These are phyloP conservation scores for Tethea ocularis DNA, from an alignment of 2,888 invertebrate genomes.

Conservation along the genomic window DNA sequence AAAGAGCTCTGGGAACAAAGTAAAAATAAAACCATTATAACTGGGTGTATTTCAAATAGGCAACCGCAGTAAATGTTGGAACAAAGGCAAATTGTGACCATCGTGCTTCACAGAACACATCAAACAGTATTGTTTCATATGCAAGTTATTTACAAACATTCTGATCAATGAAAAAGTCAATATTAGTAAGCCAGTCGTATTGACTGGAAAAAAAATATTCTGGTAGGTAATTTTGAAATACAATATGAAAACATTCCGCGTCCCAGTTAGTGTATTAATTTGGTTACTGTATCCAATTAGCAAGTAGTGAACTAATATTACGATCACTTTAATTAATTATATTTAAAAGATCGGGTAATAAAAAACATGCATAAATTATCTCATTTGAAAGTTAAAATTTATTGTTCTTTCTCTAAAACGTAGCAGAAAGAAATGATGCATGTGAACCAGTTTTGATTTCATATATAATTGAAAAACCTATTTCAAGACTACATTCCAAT, in stretches of 20 bases:
- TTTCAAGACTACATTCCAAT: background rate
- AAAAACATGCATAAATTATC: background rate
- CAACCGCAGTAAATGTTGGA: conserved; percentile 3
- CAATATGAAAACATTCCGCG: conserved; percentile 40
- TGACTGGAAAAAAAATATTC: conserved; percentile 38
- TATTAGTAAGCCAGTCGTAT: no score
- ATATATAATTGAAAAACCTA: background rate
- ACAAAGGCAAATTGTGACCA: conserved; percentile 19
- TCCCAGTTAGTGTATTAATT: conserved; percentile 16
- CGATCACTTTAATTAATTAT: background rate
- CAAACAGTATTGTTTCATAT: conserved; percentile 57
- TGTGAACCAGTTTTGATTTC: background rate
- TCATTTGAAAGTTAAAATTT: background rate
- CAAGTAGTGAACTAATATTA: background rate
- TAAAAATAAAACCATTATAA: background rate
- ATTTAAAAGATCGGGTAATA: background rate
- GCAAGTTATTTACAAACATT: conserved; percentile 56
- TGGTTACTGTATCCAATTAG: conserved; percentile 8
- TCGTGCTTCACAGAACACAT: conserved; percentile 42
- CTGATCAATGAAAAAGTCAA: conserved; percentile 44
- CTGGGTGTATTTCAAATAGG: background rate
- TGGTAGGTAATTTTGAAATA: conserved; percentile 22
- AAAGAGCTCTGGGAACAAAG: background rate
- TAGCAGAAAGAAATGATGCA: background rate
- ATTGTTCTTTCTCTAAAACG: background rate